phyloP scores from a whole-genome alignment of 2,888 invertebrate species.

The Calameuta idolon region DNA sequence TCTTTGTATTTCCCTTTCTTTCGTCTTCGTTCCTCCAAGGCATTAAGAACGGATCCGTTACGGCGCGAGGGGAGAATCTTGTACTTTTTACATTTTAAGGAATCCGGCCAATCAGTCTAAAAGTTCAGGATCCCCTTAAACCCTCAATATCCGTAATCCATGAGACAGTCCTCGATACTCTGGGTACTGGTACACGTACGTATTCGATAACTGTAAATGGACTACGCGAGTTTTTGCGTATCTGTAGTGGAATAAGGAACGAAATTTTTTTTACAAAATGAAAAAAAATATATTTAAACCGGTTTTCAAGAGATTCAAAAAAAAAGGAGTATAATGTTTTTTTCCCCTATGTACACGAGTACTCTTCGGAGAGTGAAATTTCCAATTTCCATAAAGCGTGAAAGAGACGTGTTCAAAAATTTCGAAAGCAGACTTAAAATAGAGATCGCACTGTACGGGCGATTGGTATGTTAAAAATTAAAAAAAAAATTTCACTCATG shows the following conservation, averaged over 20 bases:
- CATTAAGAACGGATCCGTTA: neutral
- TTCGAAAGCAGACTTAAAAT: neutral
- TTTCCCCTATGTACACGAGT: neutral
- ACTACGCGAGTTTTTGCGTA: too few species aligned
- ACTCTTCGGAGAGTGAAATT: neutral
- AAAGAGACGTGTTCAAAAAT: neutral
- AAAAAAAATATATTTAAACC: neutral
- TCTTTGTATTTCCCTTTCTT: neutral
- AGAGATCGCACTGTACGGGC: neutral
- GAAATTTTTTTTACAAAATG: neutral
- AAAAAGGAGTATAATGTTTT: neutral
- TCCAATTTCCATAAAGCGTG: neutral
- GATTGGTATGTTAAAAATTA: neutral
- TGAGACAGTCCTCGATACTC: neutral
- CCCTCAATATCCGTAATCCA: neutral
- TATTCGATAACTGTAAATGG: too few species aligned
- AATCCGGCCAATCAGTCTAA: neutral
- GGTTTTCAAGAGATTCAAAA: neutral
- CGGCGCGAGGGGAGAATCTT: neutral
- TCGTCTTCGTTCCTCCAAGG: neutral
- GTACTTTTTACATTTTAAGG: neutral
- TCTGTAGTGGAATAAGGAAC: constrained; percentile 1
- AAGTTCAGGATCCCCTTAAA: neutral
- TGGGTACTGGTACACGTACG: neutral
- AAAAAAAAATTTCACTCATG: too few species aligned